phyloP scores from a whole-genome alignment of 2,888 invertebrate species.

The Cephus pulcher region DNA sequence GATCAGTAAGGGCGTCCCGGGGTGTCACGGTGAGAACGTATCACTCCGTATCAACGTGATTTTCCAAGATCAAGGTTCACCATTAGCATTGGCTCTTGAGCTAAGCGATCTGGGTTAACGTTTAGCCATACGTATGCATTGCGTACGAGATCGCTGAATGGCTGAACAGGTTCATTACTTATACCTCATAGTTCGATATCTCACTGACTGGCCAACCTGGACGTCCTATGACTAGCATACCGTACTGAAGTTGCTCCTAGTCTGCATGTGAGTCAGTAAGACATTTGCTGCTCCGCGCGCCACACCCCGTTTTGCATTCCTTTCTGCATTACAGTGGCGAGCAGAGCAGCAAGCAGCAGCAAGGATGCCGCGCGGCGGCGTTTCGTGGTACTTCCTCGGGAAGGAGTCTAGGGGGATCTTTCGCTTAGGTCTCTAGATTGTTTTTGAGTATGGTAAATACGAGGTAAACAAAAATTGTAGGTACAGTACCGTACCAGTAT shows the following conservation, averaged over 20 bases:
- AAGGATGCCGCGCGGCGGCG: neutral
- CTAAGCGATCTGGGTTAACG: constrained; percentile 50
- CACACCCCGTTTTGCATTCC: constrained; percentile 55
- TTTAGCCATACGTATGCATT: constrained; percentile 11
- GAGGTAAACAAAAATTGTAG: neutral
- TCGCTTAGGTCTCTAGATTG: neutral
- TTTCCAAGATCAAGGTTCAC: constrained; percentile 50
- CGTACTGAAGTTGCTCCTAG: constrained; percentile 5
- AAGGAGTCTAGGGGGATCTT: neutral
- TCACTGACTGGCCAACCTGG: neutral
- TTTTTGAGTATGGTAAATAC: neutral
- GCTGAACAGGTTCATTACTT: neutral
- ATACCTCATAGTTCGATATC: neutral
- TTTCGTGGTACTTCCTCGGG: neutral
- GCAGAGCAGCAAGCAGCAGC: neutral
- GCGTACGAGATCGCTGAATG: neutral
- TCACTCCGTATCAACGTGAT: constrained; percentile 23
- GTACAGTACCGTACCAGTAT: neutral
- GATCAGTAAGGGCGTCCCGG: neutral
- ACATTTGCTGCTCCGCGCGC: constrained; percentile 48
- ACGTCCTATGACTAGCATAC: neutral
- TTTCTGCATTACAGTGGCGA: constrained; percentile 14
- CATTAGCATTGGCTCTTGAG: constrained; percentile 44
- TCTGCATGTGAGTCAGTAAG: constrained; percentile 52
- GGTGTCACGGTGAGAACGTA: neutral